Conservation (phyloP, 2,113 vertebrate genomes). For the Tetrao urogallus region DNA sequence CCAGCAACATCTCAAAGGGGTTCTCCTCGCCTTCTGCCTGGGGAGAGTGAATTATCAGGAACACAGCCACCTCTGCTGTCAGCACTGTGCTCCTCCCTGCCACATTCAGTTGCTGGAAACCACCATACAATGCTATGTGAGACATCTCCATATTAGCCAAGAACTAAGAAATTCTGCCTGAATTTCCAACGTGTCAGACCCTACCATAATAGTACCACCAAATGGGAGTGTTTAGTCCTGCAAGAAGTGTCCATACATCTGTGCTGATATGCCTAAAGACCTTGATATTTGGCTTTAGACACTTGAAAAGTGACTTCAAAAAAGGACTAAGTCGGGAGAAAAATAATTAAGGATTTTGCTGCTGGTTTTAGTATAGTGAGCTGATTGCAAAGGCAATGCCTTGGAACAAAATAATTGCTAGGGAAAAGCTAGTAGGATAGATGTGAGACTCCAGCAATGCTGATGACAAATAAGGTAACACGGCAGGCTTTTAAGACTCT, state of each 20-base stretch:
- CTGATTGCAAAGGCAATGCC: background rate
- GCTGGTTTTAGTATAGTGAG: background rate
- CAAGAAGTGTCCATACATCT: background rate
- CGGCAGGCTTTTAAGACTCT: background rate
- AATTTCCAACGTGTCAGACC: background rate
- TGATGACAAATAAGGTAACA: background rate
- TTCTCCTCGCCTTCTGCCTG: rapidly evolving
- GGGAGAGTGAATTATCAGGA: background rate
- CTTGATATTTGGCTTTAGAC: background rate
- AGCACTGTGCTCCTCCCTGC: background rate
- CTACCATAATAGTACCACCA: rapidly evolving
- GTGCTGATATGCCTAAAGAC: background rate
- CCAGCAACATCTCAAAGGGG: background rate
- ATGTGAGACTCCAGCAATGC: background rate
- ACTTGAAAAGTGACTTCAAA: background rate
- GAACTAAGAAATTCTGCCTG: background rate
- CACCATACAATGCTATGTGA: background rate
- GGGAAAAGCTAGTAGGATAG: background rate
- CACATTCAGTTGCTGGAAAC: background rate
- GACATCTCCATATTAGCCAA: rapidly evolving
- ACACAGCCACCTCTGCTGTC: background rate
- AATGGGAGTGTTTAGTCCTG: background rate
- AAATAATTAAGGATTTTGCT: background rate
- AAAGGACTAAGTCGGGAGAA: background rate
- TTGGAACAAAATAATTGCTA: conserved; percentile 10